These are phyloP conservation scores for Crenichthys baileyi DNA, from an alignment of 2,797 vertebrate species.

Conservation along the genomic window DNA sequence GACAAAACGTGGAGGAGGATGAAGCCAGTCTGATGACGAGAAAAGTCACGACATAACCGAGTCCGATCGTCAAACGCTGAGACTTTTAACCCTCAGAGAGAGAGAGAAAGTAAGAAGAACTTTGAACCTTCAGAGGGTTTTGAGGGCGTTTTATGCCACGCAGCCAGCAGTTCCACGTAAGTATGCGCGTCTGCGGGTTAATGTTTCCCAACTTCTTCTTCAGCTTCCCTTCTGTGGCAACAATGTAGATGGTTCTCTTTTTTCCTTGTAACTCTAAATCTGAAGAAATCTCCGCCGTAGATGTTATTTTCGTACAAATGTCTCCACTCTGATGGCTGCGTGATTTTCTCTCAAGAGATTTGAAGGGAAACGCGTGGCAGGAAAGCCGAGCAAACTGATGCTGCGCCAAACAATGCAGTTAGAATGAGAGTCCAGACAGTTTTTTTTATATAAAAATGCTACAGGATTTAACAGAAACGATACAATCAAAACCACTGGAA, in stretches of 20 bases:
- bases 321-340: too few relatives aligned
- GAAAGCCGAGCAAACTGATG: slow-evolving; percentile 53
- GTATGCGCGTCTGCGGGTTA: slow-evolving; percentile 27
- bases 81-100: background rate
- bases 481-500: background rate
- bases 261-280: background rate
- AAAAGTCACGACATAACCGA: background rate
- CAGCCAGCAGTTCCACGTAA: slow-evolving; percentile 52
- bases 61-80: background rate
- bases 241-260: background rate
- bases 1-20: slow-evolving; percentile 68
- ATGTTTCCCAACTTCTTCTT: background rate
- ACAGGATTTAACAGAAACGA: background rate
- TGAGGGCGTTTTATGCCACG: slow-evolving; percentile 9
- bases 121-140: background rate
- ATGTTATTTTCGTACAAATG: background rate
- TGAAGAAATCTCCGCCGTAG: background rate
- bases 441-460: background rate
- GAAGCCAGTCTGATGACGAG: slow-evolving; percentile 27
- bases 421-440: too few relatives aligned
- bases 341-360: background rate
- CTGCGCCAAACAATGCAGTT: slow-evolving; percentile 10
- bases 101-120: background rate
- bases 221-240: background rate
- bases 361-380: slow-evolving; percentile 63